A percentile compares a stretch with the other conserved stretches of the same genome.
Evolutionary conservation across 2,888 invertebrate genomes (phyloP).

Genomic region (Sussaba pulchella): DNA sequence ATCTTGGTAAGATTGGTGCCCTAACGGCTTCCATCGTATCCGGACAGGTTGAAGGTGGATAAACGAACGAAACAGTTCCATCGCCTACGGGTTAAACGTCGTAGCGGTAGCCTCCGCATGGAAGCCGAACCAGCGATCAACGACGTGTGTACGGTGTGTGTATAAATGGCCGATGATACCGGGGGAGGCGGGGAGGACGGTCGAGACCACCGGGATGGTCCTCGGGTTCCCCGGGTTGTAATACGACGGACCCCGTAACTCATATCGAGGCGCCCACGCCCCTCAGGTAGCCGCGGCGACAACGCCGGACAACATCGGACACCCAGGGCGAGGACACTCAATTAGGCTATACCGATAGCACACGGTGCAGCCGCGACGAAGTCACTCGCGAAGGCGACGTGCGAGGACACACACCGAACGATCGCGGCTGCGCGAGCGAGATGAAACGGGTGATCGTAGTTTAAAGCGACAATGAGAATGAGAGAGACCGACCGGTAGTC

Average conservation of each 20-base stretch:
- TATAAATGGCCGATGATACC: constrained; percentile 75
- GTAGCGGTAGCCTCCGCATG: constrained; percentile 40
- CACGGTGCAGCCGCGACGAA: constrained; percentile 7
- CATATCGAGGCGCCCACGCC: constrained; percentile 83
- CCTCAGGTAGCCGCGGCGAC: constrained; percentile 82
- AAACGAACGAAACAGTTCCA: constrained; percentile 51
- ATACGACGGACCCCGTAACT: constrained; percentile 84
- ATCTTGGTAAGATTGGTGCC: constrained; percentile 41
- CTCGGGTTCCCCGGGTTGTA: constrained; percentile 77
- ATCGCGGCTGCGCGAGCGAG: constrained; percentile 18
- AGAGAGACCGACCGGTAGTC: constrained; percentile 20
- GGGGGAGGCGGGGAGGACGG: constrained; percentile 50
- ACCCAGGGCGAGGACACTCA: constrained; percentile 84
- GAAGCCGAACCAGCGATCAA: constrained; percentile 41
- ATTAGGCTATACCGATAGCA: constrained; percentile 76
- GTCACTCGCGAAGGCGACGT: constrained; percentile 9
- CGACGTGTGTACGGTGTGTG: constrained; percentile 19
- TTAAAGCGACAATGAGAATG: constrained; percentile 30
- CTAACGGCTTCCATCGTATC: constrained; percentile 21
- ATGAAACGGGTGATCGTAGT: constrained; percentile 1
- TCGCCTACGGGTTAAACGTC: background rate
- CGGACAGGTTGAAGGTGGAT: constrained; percentile 64
- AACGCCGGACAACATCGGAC: constrained; percentile 83
- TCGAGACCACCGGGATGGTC: constrained; percentile 57
- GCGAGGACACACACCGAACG: constrained; percentile 42